Percentiles rank a stretch among this genome's conserved stretches.
These are phyloP conservation scores for Harpalus rubripes DNA, from an alignment of 2,888 invertebrate species.

Conservation along the genomic window DNA sequence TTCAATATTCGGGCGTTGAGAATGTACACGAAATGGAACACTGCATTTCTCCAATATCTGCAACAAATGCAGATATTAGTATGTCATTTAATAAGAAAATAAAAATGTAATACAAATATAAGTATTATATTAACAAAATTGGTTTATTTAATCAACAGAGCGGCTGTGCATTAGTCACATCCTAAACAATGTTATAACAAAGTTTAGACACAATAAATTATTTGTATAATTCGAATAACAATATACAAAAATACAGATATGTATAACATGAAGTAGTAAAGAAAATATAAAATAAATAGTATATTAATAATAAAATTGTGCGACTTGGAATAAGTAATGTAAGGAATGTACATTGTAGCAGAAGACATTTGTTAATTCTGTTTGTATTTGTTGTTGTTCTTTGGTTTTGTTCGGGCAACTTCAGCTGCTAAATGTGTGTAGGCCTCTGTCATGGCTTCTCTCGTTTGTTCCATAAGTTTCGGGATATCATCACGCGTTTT, in stretches of 20 bases:
- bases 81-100: background rate
- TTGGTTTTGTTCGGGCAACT: slow-evolving; percentile 67
- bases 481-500: slow-evolving; percentile 83
- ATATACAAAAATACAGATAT: slow-evolving; percentile 63
- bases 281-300: slow-evolving; percentile 34
- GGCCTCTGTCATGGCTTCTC: slow-evolving; percentile 83
- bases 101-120: background rate
- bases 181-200: slow-evolving; percentile 30
- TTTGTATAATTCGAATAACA: slow-evolving; percentile 63
- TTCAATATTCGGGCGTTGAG: too few relatives aligned
- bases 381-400: slow-evolving; percentile 59
- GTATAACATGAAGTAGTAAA: slow-evolving; percentile 45
- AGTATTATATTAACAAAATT: slow-evolving; percentile 13
- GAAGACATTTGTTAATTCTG: slow-evolving; percentile 14
- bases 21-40: too few relatives aligned
- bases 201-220: slow-evolving; percentile 60
- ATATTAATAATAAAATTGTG: slow-evolving; percentile 5
- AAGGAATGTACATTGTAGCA: background rate
- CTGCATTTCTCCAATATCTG: too few relatives aligned
- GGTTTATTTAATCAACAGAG: slow-evolving; percentile 12
- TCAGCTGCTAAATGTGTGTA: slow-evolving; percentile 80
- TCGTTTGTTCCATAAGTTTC: slow-evolving; percentile 83
- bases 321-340: background rate
- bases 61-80: too few relatives aligned
- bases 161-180: slow-evolving; percentile 32